Evolutionary conservation across 1,140 invertebrate species (phyloP), one percentile per base, ranked within the genome.

Genomic region (Colletes gigas): DNA sequence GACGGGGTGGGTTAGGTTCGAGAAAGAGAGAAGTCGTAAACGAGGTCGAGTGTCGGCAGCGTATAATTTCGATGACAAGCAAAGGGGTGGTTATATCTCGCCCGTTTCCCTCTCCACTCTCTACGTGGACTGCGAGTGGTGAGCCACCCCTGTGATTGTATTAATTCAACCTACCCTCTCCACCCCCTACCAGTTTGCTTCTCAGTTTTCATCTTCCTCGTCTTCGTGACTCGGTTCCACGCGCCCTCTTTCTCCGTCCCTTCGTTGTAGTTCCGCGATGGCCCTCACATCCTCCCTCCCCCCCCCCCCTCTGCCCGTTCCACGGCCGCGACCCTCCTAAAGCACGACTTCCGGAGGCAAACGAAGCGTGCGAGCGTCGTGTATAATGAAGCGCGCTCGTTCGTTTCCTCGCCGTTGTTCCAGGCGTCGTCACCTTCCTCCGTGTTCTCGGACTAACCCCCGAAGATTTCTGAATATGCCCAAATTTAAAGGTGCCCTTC

Each of bases 381-480:
- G 91, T 92, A 93, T 93, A 93, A 93, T 93, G 92, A 93, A 93
- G 92, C 92, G 89, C 88, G 90, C 89, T 89, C 90, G 88, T 92
- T 84, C 79, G 86, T 86, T 84, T 83, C 86, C 81, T 75, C 78
- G 62, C 73, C 71, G 76, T 70, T 80, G 78, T 75, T 72, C 63
- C 63, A 80, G 52, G 54, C 78, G 71, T 80, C 60, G 62, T 67
- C 70, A 67, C 71, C 78, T 66, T 80, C 52, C 71, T 66, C 10
- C 39, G 70, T 54, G 60, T 47, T 66, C 76, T 78, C 70, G 50
- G 59, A 55, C 57, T 50, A 15, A 15, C 65, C 57, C n/a, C 44
- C 50, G 1, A 55, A 72, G 69, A 65, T 60, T 19, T 12, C 66
- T 69, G 75, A 69, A 77, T 59, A 68, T 41, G 66, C 65, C 17